A percentile compares a stretch with the other conserved stretches of the same genome.
Conservation (phyloP, 2,113 vertebrate genomes). For the Cynocephalus volans region DNA sequence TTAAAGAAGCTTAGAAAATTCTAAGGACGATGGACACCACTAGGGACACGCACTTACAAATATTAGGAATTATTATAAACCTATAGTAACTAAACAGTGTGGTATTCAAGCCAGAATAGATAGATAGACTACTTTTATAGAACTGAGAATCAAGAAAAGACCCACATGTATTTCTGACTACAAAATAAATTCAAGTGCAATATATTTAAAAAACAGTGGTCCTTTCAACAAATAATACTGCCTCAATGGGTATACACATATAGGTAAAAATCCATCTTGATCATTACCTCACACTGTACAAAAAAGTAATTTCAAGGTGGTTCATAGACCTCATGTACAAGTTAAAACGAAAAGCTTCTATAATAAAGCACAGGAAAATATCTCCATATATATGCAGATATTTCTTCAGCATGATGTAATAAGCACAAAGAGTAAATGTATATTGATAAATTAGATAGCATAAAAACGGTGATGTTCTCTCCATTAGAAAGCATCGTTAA, state of each 20-base stretch:
- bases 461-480: background rate
- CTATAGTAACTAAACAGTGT: background rate
- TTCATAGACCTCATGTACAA: background rate
- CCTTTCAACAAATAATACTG: background rate
- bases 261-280: background rate
- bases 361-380: background rate
- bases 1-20: background rate
- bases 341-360: background rate
- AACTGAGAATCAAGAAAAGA: background rate
- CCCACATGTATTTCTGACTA: background rate
- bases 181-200: background rate
- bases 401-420: background rate
- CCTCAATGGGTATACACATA: background rate
- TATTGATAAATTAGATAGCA: background rate
- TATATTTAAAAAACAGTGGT: background rate
- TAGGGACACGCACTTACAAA: background rate
- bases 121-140: background rate
- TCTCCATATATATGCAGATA: background rate
- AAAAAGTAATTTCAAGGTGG: background rate
- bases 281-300: background rate
- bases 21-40: background rate
- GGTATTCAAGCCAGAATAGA: background rate
- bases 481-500: background rate
- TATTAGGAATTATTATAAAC: background rate
- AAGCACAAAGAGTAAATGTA: background rate